Percentiles rank a stretch among this genome's conserved stretches.
These are phyloP conservation scores for Heliconius charithonia DNA, from an alignment of 2,888 invertebrate genomes.

Conservation along the genomic window DNA sequence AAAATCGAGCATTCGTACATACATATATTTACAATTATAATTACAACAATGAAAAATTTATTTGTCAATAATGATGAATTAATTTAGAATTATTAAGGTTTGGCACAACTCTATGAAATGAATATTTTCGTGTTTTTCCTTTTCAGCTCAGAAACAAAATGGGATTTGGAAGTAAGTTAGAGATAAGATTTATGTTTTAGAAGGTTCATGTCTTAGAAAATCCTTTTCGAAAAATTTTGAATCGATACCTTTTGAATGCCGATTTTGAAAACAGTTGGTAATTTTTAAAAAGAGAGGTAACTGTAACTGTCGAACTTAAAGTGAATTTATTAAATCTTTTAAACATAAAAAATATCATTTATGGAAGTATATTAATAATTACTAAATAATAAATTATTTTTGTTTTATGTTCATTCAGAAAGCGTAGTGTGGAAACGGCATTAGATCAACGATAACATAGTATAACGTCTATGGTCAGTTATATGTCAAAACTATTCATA, in stretches of 20 bases:
- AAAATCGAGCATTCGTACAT: neutral
- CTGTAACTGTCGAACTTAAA: neutral
- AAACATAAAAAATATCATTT: too few relatives aligned
- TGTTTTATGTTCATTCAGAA: neutral
- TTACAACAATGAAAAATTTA: neutral
- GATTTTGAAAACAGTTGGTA: too few relatives aligned
- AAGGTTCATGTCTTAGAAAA: too few relatives aligned
- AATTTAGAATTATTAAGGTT: neutral
- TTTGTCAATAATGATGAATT: neutral
- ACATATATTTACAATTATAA: constrained; percentile 3
- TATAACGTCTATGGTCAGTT: constrained; percentile 22
- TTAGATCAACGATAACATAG: constrained; percentile 22
- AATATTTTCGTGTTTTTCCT: neutral
- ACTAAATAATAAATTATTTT: neutral
- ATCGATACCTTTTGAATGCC: too few relatives aligned
- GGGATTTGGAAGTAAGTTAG: neutral
- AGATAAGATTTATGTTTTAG: neutral
- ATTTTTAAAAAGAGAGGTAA: neutral
- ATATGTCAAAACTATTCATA: constrained; percentile 19
- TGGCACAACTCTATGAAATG: neutral
- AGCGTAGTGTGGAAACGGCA: neutral
- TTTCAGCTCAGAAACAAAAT: neutral
- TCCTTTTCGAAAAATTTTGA: too few relatives aligned
- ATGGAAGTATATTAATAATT: neutral
- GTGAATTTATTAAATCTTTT: too few relatives aligned